phyloP scores from a whole-genome alignment of 2,797 vertebrate genomes.

The Zalophus californianus region DNA sequence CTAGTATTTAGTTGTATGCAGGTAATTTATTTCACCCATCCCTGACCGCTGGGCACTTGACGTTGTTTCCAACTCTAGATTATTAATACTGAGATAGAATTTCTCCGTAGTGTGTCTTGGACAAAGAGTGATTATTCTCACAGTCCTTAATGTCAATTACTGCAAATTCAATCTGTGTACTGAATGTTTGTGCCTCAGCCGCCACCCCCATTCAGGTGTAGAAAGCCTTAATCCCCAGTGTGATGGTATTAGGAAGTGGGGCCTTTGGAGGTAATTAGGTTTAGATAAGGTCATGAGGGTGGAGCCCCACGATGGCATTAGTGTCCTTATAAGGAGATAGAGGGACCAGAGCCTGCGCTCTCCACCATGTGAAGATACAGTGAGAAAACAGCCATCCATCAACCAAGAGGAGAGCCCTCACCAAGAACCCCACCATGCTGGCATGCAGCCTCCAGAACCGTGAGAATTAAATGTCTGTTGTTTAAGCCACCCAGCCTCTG shows the following conservation, averaged over 20 bases:
- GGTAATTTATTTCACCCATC: not conserved
- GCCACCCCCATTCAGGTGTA: not conserved
- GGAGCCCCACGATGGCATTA: not conserved
- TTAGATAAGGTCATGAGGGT: not conserved
- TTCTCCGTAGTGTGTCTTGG: not conserved
- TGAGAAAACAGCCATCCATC: not conserved
- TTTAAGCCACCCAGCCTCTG: not conserved
- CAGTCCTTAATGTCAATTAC: not conserved
- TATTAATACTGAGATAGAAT: not conserved
- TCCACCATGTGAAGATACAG: not conserved
- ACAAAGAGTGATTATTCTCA: not conserved
- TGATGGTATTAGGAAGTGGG: not conserved
- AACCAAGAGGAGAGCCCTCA: not conserved
- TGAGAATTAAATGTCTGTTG: not conserved
- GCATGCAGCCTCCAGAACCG: not conserved
- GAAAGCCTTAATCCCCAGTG: not conserved
- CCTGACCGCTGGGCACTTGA: not conserved
- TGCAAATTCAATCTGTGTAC: not conserved
- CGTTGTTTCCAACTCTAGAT: not conserved
- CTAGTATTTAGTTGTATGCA: not conserved
- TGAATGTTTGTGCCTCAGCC: not conserved
- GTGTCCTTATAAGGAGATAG: not conserved
- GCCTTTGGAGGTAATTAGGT: not conserved
- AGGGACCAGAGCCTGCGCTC: not conserved
- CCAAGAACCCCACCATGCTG: not conserved